Percentiles rank a stretch among this genome's conserved stretches.
Evolutionary conservation across 1,140 invertebrate species (phyloP).

Genomic region (Diachasmimorpha longicaudata): DNA sequence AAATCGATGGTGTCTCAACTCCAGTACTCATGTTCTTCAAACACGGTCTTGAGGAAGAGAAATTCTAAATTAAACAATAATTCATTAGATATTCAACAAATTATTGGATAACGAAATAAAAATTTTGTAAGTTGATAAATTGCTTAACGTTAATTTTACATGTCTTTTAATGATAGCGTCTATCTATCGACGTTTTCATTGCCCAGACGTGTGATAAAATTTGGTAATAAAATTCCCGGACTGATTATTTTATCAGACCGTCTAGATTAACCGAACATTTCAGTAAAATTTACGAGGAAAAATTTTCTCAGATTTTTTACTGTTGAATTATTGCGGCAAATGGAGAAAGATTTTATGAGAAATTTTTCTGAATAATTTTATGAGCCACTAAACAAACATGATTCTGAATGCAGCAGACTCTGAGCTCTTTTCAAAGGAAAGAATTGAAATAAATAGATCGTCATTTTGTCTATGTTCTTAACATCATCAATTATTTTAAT

Average conservation of each 20-base stretch:
- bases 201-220: constrained; percentile 47
- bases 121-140: constrained; percentile 51
- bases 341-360: no score
- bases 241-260: constrained; percentile 28
- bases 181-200: constrained; percentile 26
- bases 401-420: no score
- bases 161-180: constrained; percentile 41
- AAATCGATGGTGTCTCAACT: constrained; percentile 79
- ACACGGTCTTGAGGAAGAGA: constrained; percentile 93
- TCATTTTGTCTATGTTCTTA: no score
- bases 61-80: constrained; percentile 69
- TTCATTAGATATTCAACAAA: constrained; percentile 53
- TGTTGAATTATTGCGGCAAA: background rate
- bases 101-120: constrained; percentile 35
- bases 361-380: no score
- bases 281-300: constrained; percentile 13
- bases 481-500: no score
- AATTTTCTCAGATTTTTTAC: constrained; percentile 20
- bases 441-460: no score
- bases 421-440: no score
- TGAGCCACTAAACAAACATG: no score
- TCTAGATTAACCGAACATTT: constrained; percentile 41
- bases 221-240: constrained; percentile 45
- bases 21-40: constrained; percentile 96
- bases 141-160: constrained; percentile 33